Evolutionary conservation across 2,797 vertebrate genomes (phyloP).

Genomic region (Hypotaenidia philippensis): DNA sequence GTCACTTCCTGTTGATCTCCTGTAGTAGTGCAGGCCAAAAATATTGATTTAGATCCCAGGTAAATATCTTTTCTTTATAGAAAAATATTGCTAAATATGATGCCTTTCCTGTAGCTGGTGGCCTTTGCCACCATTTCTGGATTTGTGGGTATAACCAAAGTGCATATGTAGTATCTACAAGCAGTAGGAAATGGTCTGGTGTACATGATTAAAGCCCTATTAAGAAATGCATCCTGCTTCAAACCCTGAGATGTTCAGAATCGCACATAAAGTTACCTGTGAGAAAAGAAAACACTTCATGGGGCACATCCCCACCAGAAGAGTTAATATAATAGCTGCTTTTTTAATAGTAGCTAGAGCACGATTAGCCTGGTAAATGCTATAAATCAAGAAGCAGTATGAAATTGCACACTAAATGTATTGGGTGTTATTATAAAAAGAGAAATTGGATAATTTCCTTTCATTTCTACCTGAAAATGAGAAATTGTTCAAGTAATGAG

Average conservation of each 20-base stretch:
- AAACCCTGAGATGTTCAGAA: background rate
- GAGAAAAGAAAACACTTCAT: background rate
- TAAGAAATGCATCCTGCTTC: background rate
- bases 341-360: conserved; percentile 18
- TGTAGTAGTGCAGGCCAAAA: background rate
- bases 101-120: background rate
- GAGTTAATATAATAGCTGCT: conserved; percentile 43
- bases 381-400: conserved; percentile 71
- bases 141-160: background rate
- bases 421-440: conserved; percentile 72
- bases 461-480: conserved; percentile 79
- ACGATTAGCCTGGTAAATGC: conserved; percentile 39
- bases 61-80: background rate
- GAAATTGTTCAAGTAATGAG: conserved; percentile 75
- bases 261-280: background rate
- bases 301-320: background rate
- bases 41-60: background rate
- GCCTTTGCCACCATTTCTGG: background rate
- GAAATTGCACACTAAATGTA: conserved; percentile 72
- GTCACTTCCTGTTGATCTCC: background rate
- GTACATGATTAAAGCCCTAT: background rate
- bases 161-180: background rate
- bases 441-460: conserved; percentile 78
- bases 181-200: background rate
- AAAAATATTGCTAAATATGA: background rate